Base-by-base conservation (phyloP, 2,113 vertebrate species). In the Mus pahari region DNA sequence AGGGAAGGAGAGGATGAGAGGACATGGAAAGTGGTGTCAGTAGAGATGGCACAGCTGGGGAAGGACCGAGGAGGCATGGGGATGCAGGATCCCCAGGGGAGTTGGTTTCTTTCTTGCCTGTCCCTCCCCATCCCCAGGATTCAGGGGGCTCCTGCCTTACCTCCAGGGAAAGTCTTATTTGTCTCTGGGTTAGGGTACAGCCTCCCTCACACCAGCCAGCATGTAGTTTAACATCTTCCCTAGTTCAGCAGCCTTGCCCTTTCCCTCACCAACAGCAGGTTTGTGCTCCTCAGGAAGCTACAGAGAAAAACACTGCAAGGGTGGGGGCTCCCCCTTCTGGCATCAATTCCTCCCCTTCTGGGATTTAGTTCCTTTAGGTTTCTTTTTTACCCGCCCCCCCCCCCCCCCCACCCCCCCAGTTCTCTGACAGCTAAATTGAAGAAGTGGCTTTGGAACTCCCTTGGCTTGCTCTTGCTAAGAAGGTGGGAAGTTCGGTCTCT, bases 391-490 rank as follows among this genome's bases (percentile, higher is more conserved):
- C n/a, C n/a, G n/a, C n/a, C n/a, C n/a, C n/a, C n/a, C n/a, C n/a
- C n/a, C n/a, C n/a, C n/a, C n/a, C n/a, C n/a, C n/a, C n/a, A n/a
- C n/a, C n/a, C n/a, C 17, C 73, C 5, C n/a, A 33, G 12, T 60
- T 77, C 73, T 93, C 79, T 92, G 60, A 45, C 31, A 53, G n/a
- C 53, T 62, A 39, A 86, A 73, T 28, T 1, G 16, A 86, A 36
- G 68, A 86, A 45, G 39, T 87, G 42, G 28, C 74, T 86, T 87
- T 60, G 31, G 26, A 82, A 60, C 31, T 86, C 42, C 58, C 9
- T 73, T 96, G 92, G 68, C 45, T 84, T 90, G 17, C 66, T 95
- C 16, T 66, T 84, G 3, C 16, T 31, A 53, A 87, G 45, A 90
- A 64, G 12, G 48, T 78, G 68, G 92, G 22, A 77, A 33, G 64